Conservation (phyloP, 2,113 vertebrate species). For the Ochotona princeps region DNA sequence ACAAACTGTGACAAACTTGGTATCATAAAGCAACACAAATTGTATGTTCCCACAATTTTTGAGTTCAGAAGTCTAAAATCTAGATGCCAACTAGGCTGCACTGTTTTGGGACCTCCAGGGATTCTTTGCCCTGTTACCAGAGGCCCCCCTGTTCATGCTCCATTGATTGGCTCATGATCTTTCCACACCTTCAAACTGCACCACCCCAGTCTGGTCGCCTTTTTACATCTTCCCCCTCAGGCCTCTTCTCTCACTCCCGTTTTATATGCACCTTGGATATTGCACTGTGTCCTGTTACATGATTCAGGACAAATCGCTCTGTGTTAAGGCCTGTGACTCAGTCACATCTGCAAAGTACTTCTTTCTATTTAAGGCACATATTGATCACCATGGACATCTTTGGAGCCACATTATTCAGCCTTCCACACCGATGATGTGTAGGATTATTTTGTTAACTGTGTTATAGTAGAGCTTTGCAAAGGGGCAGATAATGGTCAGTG, state of each 20-base stretch:
- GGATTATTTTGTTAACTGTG: background rate
- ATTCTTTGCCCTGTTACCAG: too few relatives aligned
- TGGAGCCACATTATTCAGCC: background rate
- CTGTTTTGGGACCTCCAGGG: background rate
- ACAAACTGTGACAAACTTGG: background rate
- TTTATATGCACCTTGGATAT: background rate
- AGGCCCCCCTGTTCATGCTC: background rate
- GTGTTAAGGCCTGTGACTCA: background rate
- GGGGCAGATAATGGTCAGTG: background rate
- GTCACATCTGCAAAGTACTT: background rate
- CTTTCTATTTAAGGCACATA: background rate
- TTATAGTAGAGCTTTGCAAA: background rate
- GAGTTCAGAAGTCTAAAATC: background rate
- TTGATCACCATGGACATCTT: background rate
- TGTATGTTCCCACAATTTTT: background rate
- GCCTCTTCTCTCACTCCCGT: background rate
- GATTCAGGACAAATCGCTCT: background rate
- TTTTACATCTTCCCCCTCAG: too few relatives aligned
- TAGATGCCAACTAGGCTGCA: background rate
- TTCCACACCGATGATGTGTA: accelerated
- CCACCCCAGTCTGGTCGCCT: background rate
- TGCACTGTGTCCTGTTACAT: background rate
- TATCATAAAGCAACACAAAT: background rate
- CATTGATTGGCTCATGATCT: accelerated
- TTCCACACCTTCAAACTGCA: background rate